These are phyloP conservation scores for Caretta caretta DNA, from an alignment of 2,113 vertebrate species.

Conservation along the genomic window DNA sequence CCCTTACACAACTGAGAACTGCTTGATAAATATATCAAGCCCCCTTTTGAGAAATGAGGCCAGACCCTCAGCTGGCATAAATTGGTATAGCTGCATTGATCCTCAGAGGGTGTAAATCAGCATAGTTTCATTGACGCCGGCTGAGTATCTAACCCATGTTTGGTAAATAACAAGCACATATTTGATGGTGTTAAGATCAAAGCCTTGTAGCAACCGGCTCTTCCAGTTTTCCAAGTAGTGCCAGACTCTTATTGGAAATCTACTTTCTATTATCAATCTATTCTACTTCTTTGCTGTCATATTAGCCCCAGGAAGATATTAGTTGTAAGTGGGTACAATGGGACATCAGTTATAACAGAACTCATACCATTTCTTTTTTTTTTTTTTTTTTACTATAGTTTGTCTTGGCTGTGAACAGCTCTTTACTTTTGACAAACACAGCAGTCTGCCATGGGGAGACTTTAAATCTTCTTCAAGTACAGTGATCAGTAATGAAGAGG, in stretches of 20 bases:
- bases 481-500: background rate
- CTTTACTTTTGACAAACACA: slow-evolving; percentile 42
- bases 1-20: background rate
- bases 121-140: background rate
- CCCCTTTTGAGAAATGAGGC: accelerated
- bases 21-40: accelerated
- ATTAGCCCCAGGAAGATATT: slow-evolving; percentile 53
- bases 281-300: slow-evolving; percentile 25
- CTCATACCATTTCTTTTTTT: slow-evolving; percentile 36
- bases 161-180: accelerated
- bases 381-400: slow-evolving; percentile 47
- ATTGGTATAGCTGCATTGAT: background rate
- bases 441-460: slow-evolving; percentile 34
- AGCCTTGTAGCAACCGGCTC: background rate
- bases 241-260: slow-evolving; percentile 49
- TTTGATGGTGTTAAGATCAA: background rate
- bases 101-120: background rate
- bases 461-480: slow-evolving; percentile 37
- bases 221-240: slow-evolving; percentile 35
- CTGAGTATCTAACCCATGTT: background rate
- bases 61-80: accelerated
- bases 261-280: background rate
- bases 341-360: slow-evolving; percentile 43
- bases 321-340: slow-evolving; percentile 54
- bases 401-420: slow-evolving; percentile 62